phyloP scores from a whole-genome alignment of 2,888 invertebrate genomes.

The Syrista parreyssii region DNA sequence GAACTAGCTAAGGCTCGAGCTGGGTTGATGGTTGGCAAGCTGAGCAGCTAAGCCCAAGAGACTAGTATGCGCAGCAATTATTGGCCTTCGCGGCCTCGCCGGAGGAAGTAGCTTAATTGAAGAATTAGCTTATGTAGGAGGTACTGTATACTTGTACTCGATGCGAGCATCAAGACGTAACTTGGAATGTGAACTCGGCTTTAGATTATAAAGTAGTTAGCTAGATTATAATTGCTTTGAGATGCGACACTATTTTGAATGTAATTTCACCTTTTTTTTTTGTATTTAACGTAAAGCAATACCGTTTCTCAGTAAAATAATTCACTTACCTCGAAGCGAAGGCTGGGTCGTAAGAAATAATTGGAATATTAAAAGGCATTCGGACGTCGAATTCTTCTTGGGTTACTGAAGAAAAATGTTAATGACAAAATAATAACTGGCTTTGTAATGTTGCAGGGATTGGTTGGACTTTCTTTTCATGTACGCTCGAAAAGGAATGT shows the following conservation, averaged over 20 bases:
- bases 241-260: not conserved
- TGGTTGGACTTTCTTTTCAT: too few species aligned
- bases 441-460: too few species aligned
- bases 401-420: too few species aligned
- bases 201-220: not conserved
- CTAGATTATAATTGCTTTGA: not conserved
- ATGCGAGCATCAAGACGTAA: not conserved
- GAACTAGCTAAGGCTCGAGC: not conserved
- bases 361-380: not conserved
- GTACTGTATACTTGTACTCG: not conserved
- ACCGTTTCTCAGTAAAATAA: not conserved
- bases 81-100: constrained; percentile 39
- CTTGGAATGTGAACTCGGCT: not conserved
- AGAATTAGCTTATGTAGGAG: constrained; percentile 45
- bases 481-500: too few species aligned
- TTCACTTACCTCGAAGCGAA: not conserved
- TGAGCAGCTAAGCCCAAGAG: not conserved
- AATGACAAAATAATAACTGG: too few species aligned
- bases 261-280: not conserved
- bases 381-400: too few species aligned
- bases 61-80: constrained; percentile 33
- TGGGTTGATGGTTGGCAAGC: not conserved
- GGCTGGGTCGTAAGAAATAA: not conserved
- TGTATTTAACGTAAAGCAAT: not conserved
- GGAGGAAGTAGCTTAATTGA: constrained; percentile 52